Evolutionary conservation across 2,797 vertebrate species (phyloP), one percentile per base, ranked within the genome.

Genomic region (Siniperca scherzeri): DNA sequence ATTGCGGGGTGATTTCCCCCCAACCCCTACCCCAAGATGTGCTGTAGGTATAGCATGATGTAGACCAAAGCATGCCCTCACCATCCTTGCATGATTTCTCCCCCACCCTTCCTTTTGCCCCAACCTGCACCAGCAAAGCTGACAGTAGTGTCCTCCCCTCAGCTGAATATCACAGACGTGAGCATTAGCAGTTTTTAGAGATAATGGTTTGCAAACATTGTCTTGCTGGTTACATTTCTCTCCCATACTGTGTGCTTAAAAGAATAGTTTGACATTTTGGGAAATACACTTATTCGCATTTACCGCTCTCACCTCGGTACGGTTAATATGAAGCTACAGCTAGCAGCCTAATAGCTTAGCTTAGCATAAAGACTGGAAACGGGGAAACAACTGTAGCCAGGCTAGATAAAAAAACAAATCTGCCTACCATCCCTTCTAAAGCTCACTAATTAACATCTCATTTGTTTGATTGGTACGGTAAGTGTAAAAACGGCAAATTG

Each of bases 1-100:
- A 95, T 91, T 96, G 96, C 83, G 93, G 96, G 96, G 88, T 83
- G 81, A 94, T 94, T 94, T 75, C 82, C 78, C 88, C 86, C 81
- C 87, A 88, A 74, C 78, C 88, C 89, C 89, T 83, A 91, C 95
- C 96, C 95, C 94, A 91, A 96, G 94, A 95, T 93, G 80, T 87
- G 85, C 93, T 93, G 94, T 98, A 99, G 97, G 98, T 99, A 99
- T 94, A 90, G 90, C 94, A 96, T 94, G 88, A 84, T 46, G 60
- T 79, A 86, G 91, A 84, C 52, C 77, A 68, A 78, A 87, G 92
- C 91, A 93, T 93, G 93, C 11, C 84, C 68, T 69, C 40, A 55
- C 25, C 38, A n/a, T 46, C 64, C 75, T 69, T 7, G 90, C 93
- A 91, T 91, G 88, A 80, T 22, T 38, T 46, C 52, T 59, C 70